Evolutionary conservation across 2,797 vertebrate species (phyloP), one percentile per base, ranked within the genome.

Genomic region (Myoxocephalus aenaeus): DNA sequence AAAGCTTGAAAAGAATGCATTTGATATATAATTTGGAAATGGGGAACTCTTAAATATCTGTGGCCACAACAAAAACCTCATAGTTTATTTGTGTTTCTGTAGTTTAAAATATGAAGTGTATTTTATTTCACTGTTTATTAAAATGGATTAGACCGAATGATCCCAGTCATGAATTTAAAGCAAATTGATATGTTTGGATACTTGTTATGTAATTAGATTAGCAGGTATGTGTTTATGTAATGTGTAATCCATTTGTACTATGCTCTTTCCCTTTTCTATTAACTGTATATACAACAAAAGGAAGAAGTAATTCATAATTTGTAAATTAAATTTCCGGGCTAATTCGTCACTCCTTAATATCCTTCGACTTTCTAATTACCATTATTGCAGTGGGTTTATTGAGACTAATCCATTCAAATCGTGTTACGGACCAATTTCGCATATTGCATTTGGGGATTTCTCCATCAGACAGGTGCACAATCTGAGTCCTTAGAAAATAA

Each of bases 121-220:
- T 85, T 87, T 84, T 65, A 66, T 89, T 80, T 87, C 10, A 38
- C 51, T 86, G 87, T 91, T 84, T 89, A 90, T 90, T 92, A 90
- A 92, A 92, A 64, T 44, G 15, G 40, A 54, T 70, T 62, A 51
- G 71, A 18, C 6, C 56, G 29, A 61, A 65, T 58, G 44, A 61
- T 72, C 22, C 4, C 27, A 18, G 34, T 75, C 59, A 10, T 32
- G 63, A 32, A 59, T 83, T 74, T 62, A 50, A 69, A 65, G 12
- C 22, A 27, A 7, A 34, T 67, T 69, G 15, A 62, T 66, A 17
- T 64, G 10, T 34, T 44, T n/a, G 50, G 25, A 51, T 18, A 67
- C 73, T 38, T 77, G 18, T 14, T n/a, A 27, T 71, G 58, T 62
- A 69, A 70, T 65, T 42, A 54, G 4, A 62, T 66, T 50, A 65